Percentiles rank a stretch among this genome's conserved stretches.
phyloP scores from a whole-genome alignment of 2,797 vertebrate species.

The Strix occidentalis region DNA sequence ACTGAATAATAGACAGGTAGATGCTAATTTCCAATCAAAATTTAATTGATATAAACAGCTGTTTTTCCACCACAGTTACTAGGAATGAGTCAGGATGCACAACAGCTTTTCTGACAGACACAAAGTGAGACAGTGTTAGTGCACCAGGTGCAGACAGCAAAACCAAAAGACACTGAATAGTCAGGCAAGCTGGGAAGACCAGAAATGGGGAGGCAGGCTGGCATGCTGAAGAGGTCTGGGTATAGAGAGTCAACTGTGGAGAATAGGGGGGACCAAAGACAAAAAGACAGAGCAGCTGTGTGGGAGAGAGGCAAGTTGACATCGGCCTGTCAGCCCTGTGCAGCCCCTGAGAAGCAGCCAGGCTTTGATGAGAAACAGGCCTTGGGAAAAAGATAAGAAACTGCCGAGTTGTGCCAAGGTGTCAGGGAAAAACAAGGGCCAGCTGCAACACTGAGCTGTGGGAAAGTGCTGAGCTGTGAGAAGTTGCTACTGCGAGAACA shows the following conservation, averaged over 20 bases:
- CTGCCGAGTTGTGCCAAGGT: too few species aligned
- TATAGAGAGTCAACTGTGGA: constrained; percentile 27
- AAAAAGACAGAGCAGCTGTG: neutral
- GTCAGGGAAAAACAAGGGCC: too few species aligned
- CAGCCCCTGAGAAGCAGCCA: too few species aligned
- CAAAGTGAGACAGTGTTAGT: neutral
- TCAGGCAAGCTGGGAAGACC: constrained; percentile 7
- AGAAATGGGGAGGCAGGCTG: constrained; percentile 8
- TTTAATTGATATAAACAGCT: constrained; percentile 75
- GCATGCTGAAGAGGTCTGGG: neutral
- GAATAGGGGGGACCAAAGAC: neutral
- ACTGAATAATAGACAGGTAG: constrained; percentile 65
- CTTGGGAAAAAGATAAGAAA: too few species aligned
- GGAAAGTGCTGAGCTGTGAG: too few species aligned
- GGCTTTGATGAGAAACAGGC: too few species aligned
- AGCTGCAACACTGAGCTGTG: too few species aligned
- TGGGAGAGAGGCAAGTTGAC: too few species aligned
- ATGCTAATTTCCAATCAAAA: constrained; percentile 75
- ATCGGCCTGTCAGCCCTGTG: too few species aligned
- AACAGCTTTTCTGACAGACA: constrained; percentile 25
- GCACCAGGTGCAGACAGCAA: neutral
- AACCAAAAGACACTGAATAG: constrained; percentile 1
- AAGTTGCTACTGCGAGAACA: too few species aligned
- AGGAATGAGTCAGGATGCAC: constrained; percentile 17
- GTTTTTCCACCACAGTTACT: constrained; percentile 60